phyloP scores from a whole-genome alignment of 2,113 vertebrate species.

The Crocuta crocuta region DNA sequence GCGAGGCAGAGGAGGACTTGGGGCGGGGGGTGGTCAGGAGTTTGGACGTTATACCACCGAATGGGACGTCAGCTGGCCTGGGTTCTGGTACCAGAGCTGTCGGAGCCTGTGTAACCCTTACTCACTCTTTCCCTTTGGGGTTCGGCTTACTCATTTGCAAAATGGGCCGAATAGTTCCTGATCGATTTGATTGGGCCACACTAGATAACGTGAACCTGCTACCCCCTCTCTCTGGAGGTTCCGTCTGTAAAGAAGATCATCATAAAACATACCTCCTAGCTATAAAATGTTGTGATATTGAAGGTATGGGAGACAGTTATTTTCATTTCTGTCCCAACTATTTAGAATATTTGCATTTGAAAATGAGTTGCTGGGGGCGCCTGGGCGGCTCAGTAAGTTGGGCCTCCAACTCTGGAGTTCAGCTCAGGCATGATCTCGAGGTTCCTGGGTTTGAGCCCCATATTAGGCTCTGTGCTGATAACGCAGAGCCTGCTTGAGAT shows the following conservation, averaged over 20 bases:
- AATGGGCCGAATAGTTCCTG: background rate
- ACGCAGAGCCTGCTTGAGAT: too few species aligned
- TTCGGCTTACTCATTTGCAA: background rate
- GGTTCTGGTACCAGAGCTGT: background rate
- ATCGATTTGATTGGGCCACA: accelerated
- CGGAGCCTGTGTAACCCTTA: background rate
- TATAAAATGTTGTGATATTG: background rate
- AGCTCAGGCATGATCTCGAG: too few species aligned
- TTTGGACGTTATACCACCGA: accelerated
- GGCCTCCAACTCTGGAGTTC: too few species aligned
- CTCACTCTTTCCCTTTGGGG: background rate
- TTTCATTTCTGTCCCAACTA: background rate
- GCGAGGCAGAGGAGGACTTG: background rate
- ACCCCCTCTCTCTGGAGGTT: background rate
- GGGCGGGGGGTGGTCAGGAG: background rate
- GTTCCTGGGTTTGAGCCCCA: too few species aligned
- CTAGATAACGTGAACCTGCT: background rate
- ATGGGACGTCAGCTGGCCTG: background rate
- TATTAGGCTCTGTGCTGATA: too few species aligned
- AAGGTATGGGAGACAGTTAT: background rate
- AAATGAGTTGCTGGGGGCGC: background rate
- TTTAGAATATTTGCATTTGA: background rate
- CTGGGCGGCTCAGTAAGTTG: too few species aligned
- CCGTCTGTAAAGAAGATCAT: background rate
- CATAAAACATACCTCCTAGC: background rate